phyloP scores from a whole-genome alignment of 2,113 vertebrate genomes.

The Carassius auratus region DNA sequence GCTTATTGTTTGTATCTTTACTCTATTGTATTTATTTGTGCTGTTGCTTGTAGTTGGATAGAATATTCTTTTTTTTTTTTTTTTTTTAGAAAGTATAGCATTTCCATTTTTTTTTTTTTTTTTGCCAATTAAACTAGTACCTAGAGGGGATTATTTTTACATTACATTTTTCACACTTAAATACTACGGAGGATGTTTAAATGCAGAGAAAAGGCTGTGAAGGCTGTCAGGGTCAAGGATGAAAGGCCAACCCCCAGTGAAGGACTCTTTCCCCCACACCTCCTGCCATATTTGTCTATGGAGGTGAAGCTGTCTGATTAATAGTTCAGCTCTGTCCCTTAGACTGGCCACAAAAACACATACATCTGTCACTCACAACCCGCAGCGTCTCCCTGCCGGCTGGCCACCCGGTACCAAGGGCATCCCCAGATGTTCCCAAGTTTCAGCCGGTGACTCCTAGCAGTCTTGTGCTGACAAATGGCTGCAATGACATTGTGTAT shows the following conservation, averaged over 20 bases:
- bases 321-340: conserved; percentile 65
- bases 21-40: too few relatives aligned
- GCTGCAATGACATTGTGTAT: conserved; percentile 62
- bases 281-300: conserved; percentile 32
- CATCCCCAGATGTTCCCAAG: conserved; percentile 74
- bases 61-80: too few relatives aligned
- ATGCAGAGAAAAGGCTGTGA: neutral
- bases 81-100: too few relatives aligned
- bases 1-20: too few relatives aligned
- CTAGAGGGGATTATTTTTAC: neutral
- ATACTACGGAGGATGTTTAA: neutral
- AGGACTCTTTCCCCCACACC: conserved; percentile 15
- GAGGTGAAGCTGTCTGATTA: conserved; percentile 64
- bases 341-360: conserved; percentile 61
- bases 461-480: conserved; percentile 53
- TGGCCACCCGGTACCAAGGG: conserved; percentile 64
- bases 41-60: too few relatives aligned
- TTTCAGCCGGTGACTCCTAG: conserved; percentile 46
- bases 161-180: neutral
- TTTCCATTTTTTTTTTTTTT: too few relatives aligned
- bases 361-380: conserved; percentile 72
- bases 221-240: conserved; percentile 6
- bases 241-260: conserved; percentile 1
- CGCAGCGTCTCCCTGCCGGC: conserved; percentile 67
- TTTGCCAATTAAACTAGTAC: too few relatives aligned